A percentile compares a stretch with the other conserved stretches of the same genome.
phyloP scores from a whole-genome alignment of 2,797 vertebrate species.

The Eulemur coronatus region DNA sequence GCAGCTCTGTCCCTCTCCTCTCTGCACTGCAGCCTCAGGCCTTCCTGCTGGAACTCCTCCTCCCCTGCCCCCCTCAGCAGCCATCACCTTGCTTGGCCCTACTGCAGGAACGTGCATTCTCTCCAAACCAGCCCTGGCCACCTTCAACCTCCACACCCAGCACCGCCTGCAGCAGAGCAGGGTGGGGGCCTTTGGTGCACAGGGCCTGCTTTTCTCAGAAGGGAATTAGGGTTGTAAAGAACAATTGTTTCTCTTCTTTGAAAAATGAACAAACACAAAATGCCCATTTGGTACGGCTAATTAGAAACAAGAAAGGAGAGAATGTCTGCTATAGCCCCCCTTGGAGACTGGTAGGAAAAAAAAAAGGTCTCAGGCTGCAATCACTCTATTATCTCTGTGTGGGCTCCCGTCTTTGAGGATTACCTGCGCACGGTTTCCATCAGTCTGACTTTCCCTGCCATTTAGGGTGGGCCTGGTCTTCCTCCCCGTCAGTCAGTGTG shows the following conservation, averaged over 20 bases:
- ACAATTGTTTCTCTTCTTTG: neutral
- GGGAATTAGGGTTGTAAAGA: neutral
- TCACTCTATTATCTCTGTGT: neutral
- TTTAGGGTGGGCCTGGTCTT: neutral
- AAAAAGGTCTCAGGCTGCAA: neutral
- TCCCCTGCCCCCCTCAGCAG: fast-evolving
- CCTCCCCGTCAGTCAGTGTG: neutral
- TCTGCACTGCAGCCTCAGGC: too few relatives aligned
- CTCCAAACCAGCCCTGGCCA: neutral
- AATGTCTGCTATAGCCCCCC: too few relatives aligned
- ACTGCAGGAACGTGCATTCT: fast-evolving
- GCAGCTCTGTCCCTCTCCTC: neutral
- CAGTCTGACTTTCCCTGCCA: neutral
- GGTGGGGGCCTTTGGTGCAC: neutral
- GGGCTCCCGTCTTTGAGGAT: neutral
- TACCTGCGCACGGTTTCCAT: neutral
- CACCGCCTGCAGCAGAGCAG: neutral
- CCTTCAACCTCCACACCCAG: neutral
- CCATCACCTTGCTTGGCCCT: neutral
- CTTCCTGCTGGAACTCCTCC: neutral
- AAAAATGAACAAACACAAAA: conserved; percentile 7
- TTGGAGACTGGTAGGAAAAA: neutral
- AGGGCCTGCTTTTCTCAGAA: neutral
- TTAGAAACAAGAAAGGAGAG: conserved; percentile 11
- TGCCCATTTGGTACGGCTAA: neutral